Base-by-base conservation (phyloP, 2,113 vertebrate species). In the Peromyscus leucopus region DNA sequence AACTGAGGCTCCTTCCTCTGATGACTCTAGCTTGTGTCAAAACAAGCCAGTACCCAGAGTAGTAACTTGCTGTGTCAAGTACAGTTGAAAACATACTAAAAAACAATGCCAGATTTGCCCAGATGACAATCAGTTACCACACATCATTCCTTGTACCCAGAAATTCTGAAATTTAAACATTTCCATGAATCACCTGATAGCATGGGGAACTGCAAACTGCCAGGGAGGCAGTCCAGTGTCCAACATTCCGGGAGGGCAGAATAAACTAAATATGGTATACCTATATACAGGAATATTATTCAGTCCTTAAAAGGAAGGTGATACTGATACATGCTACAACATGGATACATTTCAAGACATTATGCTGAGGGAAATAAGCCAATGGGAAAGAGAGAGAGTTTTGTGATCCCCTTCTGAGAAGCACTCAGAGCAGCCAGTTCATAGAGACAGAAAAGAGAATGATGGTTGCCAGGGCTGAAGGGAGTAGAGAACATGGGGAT, bases 71-170 rank as follows among this genome's bases (percentile, higher is more conserved):
- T 94, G 1, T 87, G 42, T 79, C 75, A 94, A 92, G 63, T 36
- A 28, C 4, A 88, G 46, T 46, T 95, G 69, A 92, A 86, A 82
- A 36, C 22, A 89, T 42, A 80, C 65, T 91, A 80, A 59, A 92
- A 55, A 78, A 51, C 26, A 96, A 91, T 76, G 95, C 71, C 92
- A 59, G n/a, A 55, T 80, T 51, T 80, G 33, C 90, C 63, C 69
- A 88, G 24, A 80, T 59, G n/a, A 74, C n/a, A 86, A n/a, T 71
- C 55, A 79, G 48, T 72, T 36, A 57, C 28, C 67, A 33, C 36
- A 65, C 17, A 88, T 96, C 67, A 75, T 85, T 91, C n/a, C 33
- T 65, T n/a, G 69, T 85, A 39, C 42, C 12, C 42, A 90, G 39
- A 13, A 51, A 48, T 90, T 96, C 57, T 91, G 87, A 79, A 72